Percentiles rank a stretch among this genome's conserved stretches.
These are phyloP conservation scores for Stenotaenia linearis DNA, from an alignment of 2,888 invertebrate genomes.

Conservation along the genomic window DNA sequence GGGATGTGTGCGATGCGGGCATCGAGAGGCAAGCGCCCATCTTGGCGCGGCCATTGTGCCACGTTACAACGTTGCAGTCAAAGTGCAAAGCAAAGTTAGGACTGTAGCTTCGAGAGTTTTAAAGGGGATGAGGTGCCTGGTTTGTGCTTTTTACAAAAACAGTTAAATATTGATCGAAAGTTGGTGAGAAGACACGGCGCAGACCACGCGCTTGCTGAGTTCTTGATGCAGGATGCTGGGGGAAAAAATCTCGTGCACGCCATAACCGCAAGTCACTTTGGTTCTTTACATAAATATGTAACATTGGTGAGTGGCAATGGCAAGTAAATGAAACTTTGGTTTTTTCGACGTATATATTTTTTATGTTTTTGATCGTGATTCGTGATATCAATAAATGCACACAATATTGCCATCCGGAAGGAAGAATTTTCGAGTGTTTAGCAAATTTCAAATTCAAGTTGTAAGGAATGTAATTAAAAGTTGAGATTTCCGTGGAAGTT, in stretches of 20 bases:
- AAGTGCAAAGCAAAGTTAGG: conserved; percentile 19
- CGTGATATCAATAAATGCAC: too few relatives aligned
- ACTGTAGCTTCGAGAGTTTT: background rate
- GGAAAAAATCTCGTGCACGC: background rate
- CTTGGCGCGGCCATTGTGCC: background rate
- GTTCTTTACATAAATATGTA: background rate
- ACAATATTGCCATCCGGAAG: too few relatives aligned
- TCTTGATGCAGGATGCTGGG: background rate
- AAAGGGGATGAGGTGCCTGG: background rate
- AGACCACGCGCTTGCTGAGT: background rate
- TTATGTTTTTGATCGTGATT: background rate
- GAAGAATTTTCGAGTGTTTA: too few relatives aligned
- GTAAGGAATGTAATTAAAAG: too few relatives aligned
- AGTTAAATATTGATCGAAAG: conserved; percentile 22
- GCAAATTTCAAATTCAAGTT: too few relatives aligned
- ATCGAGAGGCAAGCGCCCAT: conserved; percentile 17
- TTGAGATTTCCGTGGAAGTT: background rate
- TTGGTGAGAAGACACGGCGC: background rate
- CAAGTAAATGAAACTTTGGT: background rate
- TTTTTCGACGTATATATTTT: background rate
- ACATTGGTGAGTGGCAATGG: background rate
- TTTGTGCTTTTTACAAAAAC: background rate
- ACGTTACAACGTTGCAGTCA: background rate
- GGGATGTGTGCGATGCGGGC: background rate
- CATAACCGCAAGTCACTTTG: conserved; percentile 20